A percentile compares a stretch with the other conserved stretches of the same genome.
These are phyloP conservation scores for Platycercus adscitus DNA, from an alignment of 2,113 vertebrate genomes.

Conservation along the genomic window DNA sequence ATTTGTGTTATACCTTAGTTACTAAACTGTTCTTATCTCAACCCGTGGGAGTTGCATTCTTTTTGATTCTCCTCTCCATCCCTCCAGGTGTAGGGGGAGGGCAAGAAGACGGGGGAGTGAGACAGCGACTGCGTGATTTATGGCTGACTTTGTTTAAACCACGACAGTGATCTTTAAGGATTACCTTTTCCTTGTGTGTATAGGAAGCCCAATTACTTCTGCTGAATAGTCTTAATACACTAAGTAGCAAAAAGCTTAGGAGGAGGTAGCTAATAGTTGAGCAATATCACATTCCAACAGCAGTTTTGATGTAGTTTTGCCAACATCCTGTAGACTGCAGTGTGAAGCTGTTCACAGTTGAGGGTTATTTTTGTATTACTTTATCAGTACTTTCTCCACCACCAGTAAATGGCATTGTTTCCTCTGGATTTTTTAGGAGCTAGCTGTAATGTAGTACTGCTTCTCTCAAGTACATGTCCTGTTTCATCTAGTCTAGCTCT, in stretches of 20 bases:
- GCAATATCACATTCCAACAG: not conserved
- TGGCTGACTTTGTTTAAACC: no score
- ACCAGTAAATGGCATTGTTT: not conserved
- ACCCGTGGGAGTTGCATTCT: no score
- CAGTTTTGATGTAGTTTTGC: conserved; percentile 59
- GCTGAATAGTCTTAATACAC: not conserved
- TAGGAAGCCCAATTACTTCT: not conserved
- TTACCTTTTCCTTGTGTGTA: not conserved
- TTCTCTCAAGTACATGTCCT: not conserved
- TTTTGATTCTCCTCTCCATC: no score
- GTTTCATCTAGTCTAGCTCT: conserved; percentile 3
- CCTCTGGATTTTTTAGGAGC: conserved; percentile 11
- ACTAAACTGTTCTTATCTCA: no score
- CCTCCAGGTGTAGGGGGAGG: no score
- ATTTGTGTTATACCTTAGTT: no score
- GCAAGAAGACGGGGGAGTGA: no score
- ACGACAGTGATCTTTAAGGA: not conserved
- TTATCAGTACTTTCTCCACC: conserved; percentile 1
- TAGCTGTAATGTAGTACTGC: not conserved
- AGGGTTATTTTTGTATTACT: not conserved
- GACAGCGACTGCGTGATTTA: no score
- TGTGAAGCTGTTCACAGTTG: conserved; percentile 9
- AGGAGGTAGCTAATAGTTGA: not conserved
- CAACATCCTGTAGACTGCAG: conserved; percentile 60
- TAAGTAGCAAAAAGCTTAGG: not conserved